phyloP scores from a whole-genome alignment of 2,888 invertebrate genomes.

The Portevinia maculata region DNA sequence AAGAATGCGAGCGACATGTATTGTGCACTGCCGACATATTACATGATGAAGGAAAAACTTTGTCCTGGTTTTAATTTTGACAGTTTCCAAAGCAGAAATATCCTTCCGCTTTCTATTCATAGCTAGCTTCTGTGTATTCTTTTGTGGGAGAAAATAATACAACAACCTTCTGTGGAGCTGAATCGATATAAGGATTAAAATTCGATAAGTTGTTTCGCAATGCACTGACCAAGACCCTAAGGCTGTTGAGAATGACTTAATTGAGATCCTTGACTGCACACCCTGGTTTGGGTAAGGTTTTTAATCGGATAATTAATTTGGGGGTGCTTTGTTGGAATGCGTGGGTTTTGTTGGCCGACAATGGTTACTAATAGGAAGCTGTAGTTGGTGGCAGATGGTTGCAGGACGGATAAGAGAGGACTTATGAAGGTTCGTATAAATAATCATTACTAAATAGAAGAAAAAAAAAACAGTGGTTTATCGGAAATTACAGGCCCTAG shows the following conservation, averaged over 20 bases:
- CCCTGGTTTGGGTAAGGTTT: slow-evolving; percentile 41
- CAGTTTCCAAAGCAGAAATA: slow-evolving; percentile 36
- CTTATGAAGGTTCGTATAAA: slow-evolving; percentile 8
- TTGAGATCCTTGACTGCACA: slow-evolving; percentile 67
- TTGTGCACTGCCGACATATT: slow-evolving; percentile 33
- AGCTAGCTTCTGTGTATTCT: slow-evolving; percentile 18
- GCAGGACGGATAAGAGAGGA: slow-evolving; percentile 1
- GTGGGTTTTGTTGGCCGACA: slow-evolving; percentile 51
- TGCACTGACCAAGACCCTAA: slow-evolving; percentile 48
- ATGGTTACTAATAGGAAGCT: slow-evolving; percentile 63
- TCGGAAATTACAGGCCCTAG: not conserved
- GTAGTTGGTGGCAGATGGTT: slow-evolving; percentile 38
- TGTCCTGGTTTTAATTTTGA: slow-evolving; percentile 58
- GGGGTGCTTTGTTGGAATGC: slow-evolving; percentile 33
- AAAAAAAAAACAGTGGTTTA: not conserved
- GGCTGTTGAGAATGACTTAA: slow-evolving; percentile 39
- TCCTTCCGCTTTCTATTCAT: slow-evolving; percentile 47
- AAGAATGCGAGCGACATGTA: slow-evolving; percentile 32
- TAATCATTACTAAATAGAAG: slow-evolving; percentile 10
- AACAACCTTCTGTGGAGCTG: slow-evolving; percentile 28
- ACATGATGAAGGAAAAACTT: slow-evolving; percentile 46
- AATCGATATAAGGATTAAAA: slow-evolving; percentile 48
- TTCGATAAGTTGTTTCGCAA: slow-evolving; percentile 17
- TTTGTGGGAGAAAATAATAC: slow-evolving; percentile 38
- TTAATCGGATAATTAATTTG: slow-evolving; percentile 71